Conservation (phyloP, 2,888 invertebrate genomes). For the Deroplatys truncata region DNA sequence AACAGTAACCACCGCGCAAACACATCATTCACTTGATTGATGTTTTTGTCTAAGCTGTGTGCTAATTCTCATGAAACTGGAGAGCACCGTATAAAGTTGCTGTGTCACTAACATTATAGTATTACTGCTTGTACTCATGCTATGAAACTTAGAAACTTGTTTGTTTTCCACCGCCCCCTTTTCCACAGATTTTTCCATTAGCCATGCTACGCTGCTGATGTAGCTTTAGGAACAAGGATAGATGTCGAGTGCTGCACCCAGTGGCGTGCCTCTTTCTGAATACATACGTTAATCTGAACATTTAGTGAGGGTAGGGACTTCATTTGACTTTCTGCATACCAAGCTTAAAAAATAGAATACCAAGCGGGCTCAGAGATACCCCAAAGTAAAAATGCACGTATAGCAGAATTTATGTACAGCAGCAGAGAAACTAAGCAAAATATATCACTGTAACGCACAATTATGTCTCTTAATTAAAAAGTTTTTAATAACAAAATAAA, state of each 20-base stretch:
- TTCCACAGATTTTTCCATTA: background rate
- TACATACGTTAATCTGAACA: too few relatives aligned
- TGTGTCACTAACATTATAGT: background rate
- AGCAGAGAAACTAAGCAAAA: too few relatives aligned
- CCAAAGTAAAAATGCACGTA: too few relatives aligned
- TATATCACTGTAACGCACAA: too few relatives aligned
- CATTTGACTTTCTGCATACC: too few relatives aligned
- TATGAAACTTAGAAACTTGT: background rate
- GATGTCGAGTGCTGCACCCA: background rate
- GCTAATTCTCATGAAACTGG: constrained; percentile 14
- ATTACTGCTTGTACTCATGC: background rate
- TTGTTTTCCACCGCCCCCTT: background rate
- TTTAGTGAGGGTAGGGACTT: too few relatives aligned
- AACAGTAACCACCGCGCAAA: constrained; percentile 7
- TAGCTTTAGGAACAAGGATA: background rate
- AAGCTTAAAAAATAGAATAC: too few relatives aligned
- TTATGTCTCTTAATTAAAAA: too few relatives aligned
- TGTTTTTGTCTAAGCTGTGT: constrained; percentile 9
- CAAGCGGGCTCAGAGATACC: too few relatives aligned
- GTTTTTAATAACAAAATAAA: too few relatives aligned
- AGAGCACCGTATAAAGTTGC: background rate
- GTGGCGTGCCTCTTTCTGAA: background rate
- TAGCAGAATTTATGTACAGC: too few relatives aligned
- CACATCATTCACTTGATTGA: constrained; percentile 14
- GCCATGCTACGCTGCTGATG: background rate